Base-by-base conservation (phyloP, 2,888 invertebrate species). In the Macroteleia sp. region DNA sequence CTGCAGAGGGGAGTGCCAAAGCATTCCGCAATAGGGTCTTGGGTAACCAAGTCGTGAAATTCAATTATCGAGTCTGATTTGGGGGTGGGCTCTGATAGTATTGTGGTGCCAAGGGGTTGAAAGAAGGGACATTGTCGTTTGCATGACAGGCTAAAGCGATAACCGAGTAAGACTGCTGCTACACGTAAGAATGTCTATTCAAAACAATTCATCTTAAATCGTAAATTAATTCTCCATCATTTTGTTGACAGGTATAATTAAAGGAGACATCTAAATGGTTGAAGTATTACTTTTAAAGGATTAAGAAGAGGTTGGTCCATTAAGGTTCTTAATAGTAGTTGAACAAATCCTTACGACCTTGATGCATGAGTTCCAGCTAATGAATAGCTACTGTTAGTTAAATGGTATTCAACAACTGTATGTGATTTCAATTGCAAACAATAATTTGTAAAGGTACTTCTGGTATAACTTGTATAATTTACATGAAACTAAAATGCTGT, bases 41-140 rank as follows among this genome's bases (percentile, higher is more conserved):
- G 89, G 90, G 88, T 90, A 91, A 91, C 90, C 90, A 91, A 90
- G 90, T 91, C 88, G 90, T 91, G 90, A 91, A 91, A 91, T 91
- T 91, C 90, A 91, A 91, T 91, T 91, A 91, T 88, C 88, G 88
- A 89, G 90, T 88, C 85, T 86, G 76, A 73, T 75, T 76, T 79
- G 78, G 79, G 79, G 73, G 78, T 79, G 79, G 80, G 79, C 50
- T 75, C 67, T 66, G 76, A 76, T 79, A 79, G 79, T 32, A 76
- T 79, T 79, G 76, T 73, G 59, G 73, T 66, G 77, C 70, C 48
- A 71, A 78, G 77, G 80, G 79, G 76, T 80, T 78, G 82, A 77
- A 77, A 82, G 81, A 84, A 82, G 85, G 83, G 83, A 84, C 83
- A 80, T 73, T 79, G 78, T 73, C 77, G 77, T 89, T 90, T 89